A percentile compares a stretch with the other conserved stretches of the same genome.
Conservation (phyloP, 2,888 invertebrate genomes). For the Phalera bucephala region DNA sequence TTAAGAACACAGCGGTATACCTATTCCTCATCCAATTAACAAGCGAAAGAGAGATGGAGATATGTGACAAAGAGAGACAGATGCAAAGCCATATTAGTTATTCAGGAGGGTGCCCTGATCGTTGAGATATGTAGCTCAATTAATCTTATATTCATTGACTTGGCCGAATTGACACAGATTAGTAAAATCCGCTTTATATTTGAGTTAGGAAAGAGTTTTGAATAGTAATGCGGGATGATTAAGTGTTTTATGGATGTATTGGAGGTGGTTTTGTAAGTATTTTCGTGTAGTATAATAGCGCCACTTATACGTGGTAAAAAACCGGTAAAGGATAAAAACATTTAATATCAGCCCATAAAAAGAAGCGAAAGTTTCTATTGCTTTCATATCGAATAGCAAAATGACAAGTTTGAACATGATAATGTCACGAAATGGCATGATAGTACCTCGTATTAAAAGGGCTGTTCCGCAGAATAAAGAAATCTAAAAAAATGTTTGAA, state of each 20-base stretch:
- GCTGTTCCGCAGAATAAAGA: too few species aligned
- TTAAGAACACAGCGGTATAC: constrained; percentile 13
- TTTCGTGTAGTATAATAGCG: too few species aligned
- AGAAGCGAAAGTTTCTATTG: too few species aligned
- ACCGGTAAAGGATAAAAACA: too few species aligned
- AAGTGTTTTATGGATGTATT: background rate
- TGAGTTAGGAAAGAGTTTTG: constrained; percentile 20
- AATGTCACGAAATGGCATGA: too few species aligned
- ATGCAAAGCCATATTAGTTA: constrained; percentile 38
- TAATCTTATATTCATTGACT: constrained; percentile 57
- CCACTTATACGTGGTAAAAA: too few species aligned
- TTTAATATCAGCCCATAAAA: too few species aligned
- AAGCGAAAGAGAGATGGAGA: constrained; percentile 3
- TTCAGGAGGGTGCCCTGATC: constrained; percentile 43
- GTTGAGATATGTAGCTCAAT: constrained; percentile 44
- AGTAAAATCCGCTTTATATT: constrained; percentile 39
- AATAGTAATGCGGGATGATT: constrained; percentile 7
- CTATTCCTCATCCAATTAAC: constrained; percentile 29
- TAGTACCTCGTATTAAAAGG: too few species aligned
- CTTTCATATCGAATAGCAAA: too few species aligned
- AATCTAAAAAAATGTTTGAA: too few species aligned
- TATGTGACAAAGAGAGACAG: constrained; percentile 12
- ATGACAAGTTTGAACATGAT: too few species aligned
- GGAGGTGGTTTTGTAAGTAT: too few species aligned
- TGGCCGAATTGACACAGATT: constrained; percentile 50